A percentile compares a stretch with the other conserved stretches of the same genome.
Evolutionary conservation across 2,888 invertebrate genomes (phyloP).

Genomic region (Malachius bipustulatus): DNA sequence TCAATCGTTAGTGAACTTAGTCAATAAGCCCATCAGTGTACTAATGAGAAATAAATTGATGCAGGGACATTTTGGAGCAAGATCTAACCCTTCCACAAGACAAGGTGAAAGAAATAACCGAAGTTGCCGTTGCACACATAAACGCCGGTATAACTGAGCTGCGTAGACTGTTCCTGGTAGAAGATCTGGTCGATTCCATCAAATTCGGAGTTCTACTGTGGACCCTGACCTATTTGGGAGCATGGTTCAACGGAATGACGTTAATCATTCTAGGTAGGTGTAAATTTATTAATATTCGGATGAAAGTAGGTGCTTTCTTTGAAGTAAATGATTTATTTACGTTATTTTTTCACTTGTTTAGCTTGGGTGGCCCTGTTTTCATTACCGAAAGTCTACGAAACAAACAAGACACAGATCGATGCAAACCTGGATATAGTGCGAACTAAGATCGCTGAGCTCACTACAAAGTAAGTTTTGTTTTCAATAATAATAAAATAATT

Average conservation of each 20-base stretch:
- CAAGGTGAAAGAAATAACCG: slow-evolving; percentile 79
- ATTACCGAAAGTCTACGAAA: slow-evolving; percentile 91
- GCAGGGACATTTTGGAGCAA: slow-evolving; percentile 69
- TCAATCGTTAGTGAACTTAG: no score
- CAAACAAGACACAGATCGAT: slow-evolving; percentile 88
- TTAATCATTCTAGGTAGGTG: slow-evolving; percentile 83
- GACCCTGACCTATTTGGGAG: slow-evolving; percentile 94
- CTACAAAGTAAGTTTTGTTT: slow-evolving; percentile 62
- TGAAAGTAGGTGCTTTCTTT: no score
- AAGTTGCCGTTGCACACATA: slow-evolving; percentile 74
- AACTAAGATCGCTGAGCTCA: slow-evolving; percentile 78
- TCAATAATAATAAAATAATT: slow-evolving; percentile 7
- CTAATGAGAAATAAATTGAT: slow-evolving; percentile 26
- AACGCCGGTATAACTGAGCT: slow-evolving; percentile 74
- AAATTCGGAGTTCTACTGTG: slow-evolving; percentile 93
- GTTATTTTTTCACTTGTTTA: slow-evolving; percentile 37
- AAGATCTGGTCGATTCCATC: slow-evolving; percentile 90
- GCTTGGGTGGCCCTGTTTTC: slow-evolving; percentile 89
- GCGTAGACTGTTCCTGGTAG: slow-evolving; percentile 88
- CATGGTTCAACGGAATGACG: slow-evolving; percentile 99
- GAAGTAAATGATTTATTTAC: slow-evolving; percentile 6
- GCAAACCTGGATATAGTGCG: slow-evolving; percentile 79
- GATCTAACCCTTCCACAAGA: slow-evolving; percentile 84
- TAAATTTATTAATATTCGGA: no score
- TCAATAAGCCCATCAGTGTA: no score